Evolutionary conservation across 2,113 vertebrate genomes (phyloP), one percentile per base, ranked within the genome.

Genomic region (Anarrhichthys ocellatus): DNA sequence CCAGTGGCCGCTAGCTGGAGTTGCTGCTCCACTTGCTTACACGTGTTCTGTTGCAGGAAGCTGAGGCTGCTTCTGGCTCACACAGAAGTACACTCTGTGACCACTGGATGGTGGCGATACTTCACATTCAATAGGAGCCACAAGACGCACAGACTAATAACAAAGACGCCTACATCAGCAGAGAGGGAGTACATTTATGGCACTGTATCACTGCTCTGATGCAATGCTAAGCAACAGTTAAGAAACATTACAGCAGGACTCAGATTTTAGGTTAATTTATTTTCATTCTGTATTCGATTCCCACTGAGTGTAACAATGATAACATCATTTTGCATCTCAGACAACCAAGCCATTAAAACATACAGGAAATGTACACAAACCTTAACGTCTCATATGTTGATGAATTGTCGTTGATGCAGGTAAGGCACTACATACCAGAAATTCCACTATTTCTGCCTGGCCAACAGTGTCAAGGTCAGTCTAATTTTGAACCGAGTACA

Each of bases 1-100:
- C 78, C 27, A 27, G 24, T 78, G 80, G 32, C 86, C 91, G 89
- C 74, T 63, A 88, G 92, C 34, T 80, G 86, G 89, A 50, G 89
- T 3, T 54, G 59, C 58, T 82, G 44, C 73, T 15, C 58, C 50
- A 79, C 29, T 83, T 72, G 48, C 8, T 36, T 20, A 64, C 13
- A n/a, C 59, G 34, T 48, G 14, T 9, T 70, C 8, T 40, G 46
- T 29, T n/a, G 22, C 36, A 84, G 40, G 61, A 54, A 29, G 4
- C 38, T 24, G 62, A 32, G 0, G 32, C n/a, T 42, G 38, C 15
- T 32, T 24, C 14, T 11, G 50, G 1, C 20, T 42, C 59, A 61
- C 54, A 32, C n/a, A 67, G 44, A 61, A 11, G 54, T 76, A 0
- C 67, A 70, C 56, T 24, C 14, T 76, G 17, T 61, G 38, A 36